Evolutionary conservation across 1,140 invertebrate species (phyloP).

Genomic region (Brachionus rubens): DNA sequence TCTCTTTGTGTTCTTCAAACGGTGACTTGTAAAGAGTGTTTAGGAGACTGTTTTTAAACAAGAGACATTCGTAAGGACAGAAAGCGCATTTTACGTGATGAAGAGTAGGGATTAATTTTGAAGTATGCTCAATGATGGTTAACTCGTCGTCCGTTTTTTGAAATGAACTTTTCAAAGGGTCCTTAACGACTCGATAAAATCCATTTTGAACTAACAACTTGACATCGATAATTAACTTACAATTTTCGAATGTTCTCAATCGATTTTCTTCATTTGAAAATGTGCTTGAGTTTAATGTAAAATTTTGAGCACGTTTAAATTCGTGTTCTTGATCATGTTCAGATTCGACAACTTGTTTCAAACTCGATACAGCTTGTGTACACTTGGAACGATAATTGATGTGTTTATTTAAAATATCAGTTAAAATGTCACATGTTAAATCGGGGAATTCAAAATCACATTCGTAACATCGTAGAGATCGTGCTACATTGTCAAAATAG

Average conservation of each 20-base stretch:
- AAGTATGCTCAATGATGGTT: neutral
- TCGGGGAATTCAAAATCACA: constrained; percentile 13
- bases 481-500: neutral
- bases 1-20: constrained; percentile 33
- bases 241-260: constrained; percentile 14
- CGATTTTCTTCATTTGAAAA: constrained; percentile 7
- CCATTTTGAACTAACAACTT: neutral
- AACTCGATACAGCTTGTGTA: neutral
- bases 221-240: neutral
- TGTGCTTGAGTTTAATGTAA: no score
- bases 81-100: constrained; percentile 20
- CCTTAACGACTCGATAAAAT: neutral
- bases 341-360: neutral
- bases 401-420: neutral
- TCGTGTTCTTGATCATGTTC: neutral
- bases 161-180: neutral
- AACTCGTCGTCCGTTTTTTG: neutral
- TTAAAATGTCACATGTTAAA: neutral
- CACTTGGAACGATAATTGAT: neutral
- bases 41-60: constrained; percentile 17
- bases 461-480: neutral
- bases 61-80: constrained; percentile 34
- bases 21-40: constrained; percentile 41
- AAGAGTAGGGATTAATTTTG: neutral
- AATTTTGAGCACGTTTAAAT: no score